A percentile compares a stretch with the other conserved stretches of the same genome.
phyloP scores from a whole-genome alignment of 1,140 invertebrate genomes.

The Solenopsis invicta region DNA sequence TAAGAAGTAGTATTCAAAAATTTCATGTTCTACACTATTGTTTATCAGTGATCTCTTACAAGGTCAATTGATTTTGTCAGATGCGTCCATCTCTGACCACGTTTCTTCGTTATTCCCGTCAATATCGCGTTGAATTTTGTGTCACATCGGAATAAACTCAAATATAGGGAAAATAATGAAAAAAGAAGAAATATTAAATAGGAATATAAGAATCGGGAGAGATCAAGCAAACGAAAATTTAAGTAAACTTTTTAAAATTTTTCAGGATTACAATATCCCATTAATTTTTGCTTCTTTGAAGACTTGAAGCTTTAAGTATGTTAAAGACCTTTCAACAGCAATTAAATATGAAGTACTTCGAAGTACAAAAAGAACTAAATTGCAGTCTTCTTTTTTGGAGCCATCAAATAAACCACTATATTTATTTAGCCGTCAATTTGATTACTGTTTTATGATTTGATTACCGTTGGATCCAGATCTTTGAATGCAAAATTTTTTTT shows the following conservation, averaged over 20 bases:
- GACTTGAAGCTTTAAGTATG: not conserved
- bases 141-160: not conserved
- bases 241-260: conserved; percentile 5
- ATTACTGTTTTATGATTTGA: not conserved
- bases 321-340: not conserved
- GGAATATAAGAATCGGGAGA: not conserved
- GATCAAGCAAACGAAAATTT: conserved; percentile 16
- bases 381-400: not conserved
- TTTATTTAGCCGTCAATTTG: not conserved
- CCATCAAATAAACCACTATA: not conserved
- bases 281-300: conserved; percentile 6
- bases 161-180: not conserved
- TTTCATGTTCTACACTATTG: not conserved
- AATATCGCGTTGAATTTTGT: not conserved
- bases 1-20: conserved; percentile 22
- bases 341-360: conserved; percentile 13
- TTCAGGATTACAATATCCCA: not conserved
- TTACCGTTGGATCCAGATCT: not conserved
- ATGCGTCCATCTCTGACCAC: conserved; percentile 56
- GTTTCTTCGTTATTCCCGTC: not conserved
- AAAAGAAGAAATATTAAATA: not conserved
- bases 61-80: conserved; percentile 26
- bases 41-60: conserved; percentile 12
- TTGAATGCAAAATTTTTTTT: not conserved
- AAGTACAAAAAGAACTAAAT: conserved; percentile 5